Evolutionary conservation across 1,140 invertebrate genomes (phyloP).

Genomic region (Aphis gossypii): DNA sequence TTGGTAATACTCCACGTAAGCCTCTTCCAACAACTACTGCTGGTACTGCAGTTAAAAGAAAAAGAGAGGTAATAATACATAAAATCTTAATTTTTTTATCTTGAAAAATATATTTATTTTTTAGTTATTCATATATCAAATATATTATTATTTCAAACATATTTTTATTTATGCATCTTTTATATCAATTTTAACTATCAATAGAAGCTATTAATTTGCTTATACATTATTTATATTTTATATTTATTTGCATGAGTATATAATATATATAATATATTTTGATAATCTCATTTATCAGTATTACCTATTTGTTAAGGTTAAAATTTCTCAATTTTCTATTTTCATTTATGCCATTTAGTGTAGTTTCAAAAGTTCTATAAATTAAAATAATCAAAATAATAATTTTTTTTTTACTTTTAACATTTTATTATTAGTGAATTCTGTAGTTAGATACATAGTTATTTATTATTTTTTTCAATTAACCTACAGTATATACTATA

Average conservation of each 20-base stretch:
- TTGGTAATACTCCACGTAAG: slow-evolving; percentile 55
- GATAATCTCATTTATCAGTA: background rate
- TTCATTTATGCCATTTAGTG: background rate
- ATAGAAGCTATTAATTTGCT: background rate
- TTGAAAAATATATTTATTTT: background rate
- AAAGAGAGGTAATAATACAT: slow-evolving; percentile 48
- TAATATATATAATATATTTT: background rate
- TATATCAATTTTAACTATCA: background rate
- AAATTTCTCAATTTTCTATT: background rate
- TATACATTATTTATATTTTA: background rate
- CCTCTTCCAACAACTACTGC: slow-evolving; percentile 50
- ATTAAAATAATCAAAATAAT: background rate
- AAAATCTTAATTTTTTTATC: background rate
- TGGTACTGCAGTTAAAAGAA: slow-evolving; percentile 50
- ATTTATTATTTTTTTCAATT: background rate
- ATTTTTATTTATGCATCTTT: background rate
- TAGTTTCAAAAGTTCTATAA: background rate
- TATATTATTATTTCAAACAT: background rate
- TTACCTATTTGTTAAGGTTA: background rate
- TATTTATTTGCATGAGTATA: background rate
- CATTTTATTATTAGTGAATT: background rate
- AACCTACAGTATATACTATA: no score
- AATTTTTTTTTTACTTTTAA: background rate
- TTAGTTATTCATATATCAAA: background rate
- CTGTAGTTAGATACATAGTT: background rate